These are phyloP conservation scores for Gyrodactylus salaris DNA, from an alignment of 1,140 invertebrate species.

Conservation along the genomic window DNA sequence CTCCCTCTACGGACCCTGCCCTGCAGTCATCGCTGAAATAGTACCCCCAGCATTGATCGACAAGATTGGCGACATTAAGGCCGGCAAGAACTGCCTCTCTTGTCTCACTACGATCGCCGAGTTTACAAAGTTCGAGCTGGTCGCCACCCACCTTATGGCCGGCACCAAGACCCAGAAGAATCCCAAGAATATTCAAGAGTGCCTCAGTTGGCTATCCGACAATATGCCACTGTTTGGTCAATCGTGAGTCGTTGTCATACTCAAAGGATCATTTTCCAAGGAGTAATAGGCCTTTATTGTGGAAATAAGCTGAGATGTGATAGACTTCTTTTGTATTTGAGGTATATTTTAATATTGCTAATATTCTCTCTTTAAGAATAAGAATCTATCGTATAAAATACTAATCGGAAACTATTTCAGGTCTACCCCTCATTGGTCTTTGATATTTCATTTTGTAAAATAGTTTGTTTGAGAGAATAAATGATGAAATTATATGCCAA, in stretches of 20 bases:
- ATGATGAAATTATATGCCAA: too few relatives aligned
- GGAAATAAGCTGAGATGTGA: background rate
- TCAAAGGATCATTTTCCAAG: too few relatives aligned
- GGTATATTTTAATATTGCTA: too few relatives aligned
- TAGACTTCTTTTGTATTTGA: background rate
- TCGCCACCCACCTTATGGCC: background rate
- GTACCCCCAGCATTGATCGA: background rate
- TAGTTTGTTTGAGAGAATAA: too few relatives aligned
- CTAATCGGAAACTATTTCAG: too few relatives aligned
- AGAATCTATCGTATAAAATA: too few relatives aligned
- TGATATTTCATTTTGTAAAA: too few relatives aligned
- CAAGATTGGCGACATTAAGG: slow-evolving; percentile 4
- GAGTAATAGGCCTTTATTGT: too few relatives aligned
- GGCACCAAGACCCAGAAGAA: background rate
- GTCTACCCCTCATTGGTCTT: too few relatives aligned
- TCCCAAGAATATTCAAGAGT: background rate
- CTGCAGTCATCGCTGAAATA: background rate
- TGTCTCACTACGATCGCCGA: background rate
- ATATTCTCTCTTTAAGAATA: too few relatives aligned
- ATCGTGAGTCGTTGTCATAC: too few relatives aligned
- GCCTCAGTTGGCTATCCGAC: background rate
- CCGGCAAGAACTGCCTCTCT: background rate
- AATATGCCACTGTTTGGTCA: background rate
- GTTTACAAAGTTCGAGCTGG: background rate
- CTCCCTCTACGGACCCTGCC: background rate